Percentiles rank a stretch among this genome's conserved stretches.
Evolutionary conservation across 2,113 vertebrate species (phyloP).

Genomic region (Ceyx margarethae): DNA sequence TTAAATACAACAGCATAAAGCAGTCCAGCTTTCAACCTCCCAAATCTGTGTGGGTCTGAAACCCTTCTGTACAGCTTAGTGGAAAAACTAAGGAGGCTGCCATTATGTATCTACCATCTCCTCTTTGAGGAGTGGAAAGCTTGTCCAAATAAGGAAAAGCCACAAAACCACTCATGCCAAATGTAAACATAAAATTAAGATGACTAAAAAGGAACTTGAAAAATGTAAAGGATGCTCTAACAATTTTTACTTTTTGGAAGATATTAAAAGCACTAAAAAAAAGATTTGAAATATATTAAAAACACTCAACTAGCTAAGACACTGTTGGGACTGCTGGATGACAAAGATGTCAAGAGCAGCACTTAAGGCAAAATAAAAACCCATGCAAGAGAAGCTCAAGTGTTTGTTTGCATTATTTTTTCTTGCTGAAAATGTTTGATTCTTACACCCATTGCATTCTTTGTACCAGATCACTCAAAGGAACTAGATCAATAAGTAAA

Average conservation of each 20-base stretch:
- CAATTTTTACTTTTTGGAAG: neutral
- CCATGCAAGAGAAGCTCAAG: neutral
- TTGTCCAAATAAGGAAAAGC: neutral
- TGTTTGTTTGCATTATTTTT: neutral
- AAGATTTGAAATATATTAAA: neutral
- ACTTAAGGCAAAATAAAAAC: neutral
- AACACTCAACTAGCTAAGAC: neutral
- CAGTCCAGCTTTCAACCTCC: slow-evolving; percentile 28
- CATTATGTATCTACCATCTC: neutral
- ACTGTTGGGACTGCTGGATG: neutral
- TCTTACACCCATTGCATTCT: neutral
- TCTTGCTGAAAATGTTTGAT: neutral
- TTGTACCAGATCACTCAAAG: neutral
- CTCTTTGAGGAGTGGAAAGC: neutral
- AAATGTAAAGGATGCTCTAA: neutral
- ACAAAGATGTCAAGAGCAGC: neutral
- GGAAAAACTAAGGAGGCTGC: neutral
- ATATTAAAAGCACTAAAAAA: neutral
- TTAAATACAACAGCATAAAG: neutral
- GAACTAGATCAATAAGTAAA: slow-evolving; percentile 45
- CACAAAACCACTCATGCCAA: neutral
- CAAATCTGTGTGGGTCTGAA: neutral
- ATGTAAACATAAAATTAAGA: neutral
- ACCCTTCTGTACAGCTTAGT: neutral
- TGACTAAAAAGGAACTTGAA: neutral